Evolutionary conservation across 2,113 vertebrate genomes (phyloP).

Genomic region (Paraplagusia blochii): DNA sequence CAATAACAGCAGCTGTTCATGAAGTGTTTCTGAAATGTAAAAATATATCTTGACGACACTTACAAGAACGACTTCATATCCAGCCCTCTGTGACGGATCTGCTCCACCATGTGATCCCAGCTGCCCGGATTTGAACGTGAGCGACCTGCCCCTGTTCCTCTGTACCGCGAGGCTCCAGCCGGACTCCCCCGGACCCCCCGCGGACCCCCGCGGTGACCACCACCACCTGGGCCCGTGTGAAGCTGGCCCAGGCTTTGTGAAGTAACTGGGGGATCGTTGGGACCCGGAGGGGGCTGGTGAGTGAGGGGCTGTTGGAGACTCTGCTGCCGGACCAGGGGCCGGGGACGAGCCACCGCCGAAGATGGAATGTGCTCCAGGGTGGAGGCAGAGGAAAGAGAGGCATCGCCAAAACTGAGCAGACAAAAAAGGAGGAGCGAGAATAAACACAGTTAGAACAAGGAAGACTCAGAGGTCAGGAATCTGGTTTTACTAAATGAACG

Average conservation of each 20-base stretch:
- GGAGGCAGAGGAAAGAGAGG: constrained; percentile 93
- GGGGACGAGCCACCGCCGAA: constrained; percentile 87
- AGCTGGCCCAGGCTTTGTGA: constrained; percentile 97
- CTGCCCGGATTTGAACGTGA: constrained; percentile 94
- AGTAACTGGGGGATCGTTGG: constrained; percentile 90
- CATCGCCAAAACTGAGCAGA: constrained; percentile 88
- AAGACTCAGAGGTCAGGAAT: constrained; percentile 24
- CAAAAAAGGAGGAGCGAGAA: constrained; percentile 25
- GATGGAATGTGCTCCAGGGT: constrained; percentile 98
- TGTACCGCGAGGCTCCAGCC: constrained; percentile 86
- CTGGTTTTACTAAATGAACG: no score
- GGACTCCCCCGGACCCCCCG: constrained; percentile 89
- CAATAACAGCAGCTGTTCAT: background rate
- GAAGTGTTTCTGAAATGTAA: constrained; percentile 1
- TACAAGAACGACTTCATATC: constrained; percentile 99
- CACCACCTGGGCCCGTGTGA: constrained; percentile 80
- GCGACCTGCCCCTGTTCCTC: constrained; percentile 81
- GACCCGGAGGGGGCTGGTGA: constrained; percentile 89
- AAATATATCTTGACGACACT: constrained; percentile 70
- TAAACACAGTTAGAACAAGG: constrained; percentile 43
- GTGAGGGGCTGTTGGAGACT: constrained; percentile 97
- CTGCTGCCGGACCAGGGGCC: constrained; percentile 94
- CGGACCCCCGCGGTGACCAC: constrained; percentile 81
- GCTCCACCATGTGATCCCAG: constrained; percentile 98
- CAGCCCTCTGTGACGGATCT: constrained; percentile 96